A percentile compares a stretch with the other conserved stretches of the same genome.
Conservation (phyloP, 1,140 invertebrate genomes). For the Macrotrachela quadricornifera region DNA sequence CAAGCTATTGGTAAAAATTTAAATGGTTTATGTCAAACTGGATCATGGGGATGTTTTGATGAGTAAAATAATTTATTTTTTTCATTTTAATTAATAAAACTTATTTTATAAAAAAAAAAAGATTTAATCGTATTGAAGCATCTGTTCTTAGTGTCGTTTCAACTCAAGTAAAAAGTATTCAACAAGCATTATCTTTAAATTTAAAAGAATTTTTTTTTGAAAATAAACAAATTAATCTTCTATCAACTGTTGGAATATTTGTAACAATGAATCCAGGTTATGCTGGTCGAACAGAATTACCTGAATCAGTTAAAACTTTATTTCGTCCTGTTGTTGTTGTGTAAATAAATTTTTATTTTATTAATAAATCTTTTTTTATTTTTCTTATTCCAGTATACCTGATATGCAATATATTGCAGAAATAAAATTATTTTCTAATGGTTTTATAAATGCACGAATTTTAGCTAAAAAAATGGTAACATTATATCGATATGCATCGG, state of each 20-base stretch:
- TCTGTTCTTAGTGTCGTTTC: constrained; percentile 86
- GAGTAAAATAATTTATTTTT: constrained; percentile 31
- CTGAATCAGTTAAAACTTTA: neutral
- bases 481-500: no score
- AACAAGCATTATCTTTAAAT: constrained; percentile 13
- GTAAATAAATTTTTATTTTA: neutral
- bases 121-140: constrained; percentile 77
- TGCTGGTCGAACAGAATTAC: neutral
- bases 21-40: constrained; percentile 81
- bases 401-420: no score
- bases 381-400: no score
- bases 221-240: constrained; percentile 18
- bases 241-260: constrained; percentile 30
- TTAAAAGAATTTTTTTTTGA: constrained; percentile 25
- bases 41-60: constrained; percentile 91
- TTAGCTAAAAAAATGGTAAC: no score
- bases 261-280: constrained; percentile 32
- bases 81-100: no score
- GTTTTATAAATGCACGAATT: no score
- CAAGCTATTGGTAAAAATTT: constrained; percentile 88
- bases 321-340: neutral
- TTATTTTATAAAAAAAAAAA: no score
- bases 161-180: constrained; percentile 70
- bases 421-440: no score
- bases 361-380: constrained; percentile 11